These are phyloP conservation scores for Proterorhinus semilunaris DNA, from an alignment of 2,113 vertebrate species.

Conservation along the genomic window DNA sequence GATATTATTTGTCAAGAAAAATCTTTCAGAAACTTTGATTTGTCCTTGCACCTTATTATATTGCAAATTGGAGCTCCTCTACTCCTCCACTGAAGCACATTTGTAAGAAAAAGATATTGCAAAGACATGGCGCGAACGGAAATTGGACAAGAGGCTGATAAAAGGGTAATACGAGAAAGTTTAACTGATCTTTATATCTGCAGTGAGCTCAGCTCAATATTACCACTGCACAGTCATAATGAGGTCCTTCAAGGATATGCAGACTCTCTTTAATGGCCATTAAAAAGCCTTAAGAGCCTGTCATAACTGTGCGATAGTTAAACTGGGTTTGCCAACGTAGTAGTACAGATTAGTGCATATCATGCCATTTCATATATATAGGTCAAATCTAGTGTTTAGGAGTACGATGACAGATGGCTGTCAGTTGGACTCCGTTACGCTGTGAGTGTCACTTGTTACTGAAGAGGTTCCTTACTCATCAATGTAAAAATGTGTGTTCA, in stretches of 20 bases:
- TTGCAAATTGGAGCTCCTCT: background rate
- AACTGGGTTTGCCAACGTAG: background rate
- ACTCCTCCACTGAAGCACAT: background rate
- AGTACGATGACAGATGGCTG: background rate
- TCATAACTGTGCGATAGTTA: background rate
- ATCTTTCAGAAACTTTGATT: background rate
- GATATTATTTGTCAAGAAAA: background rate
- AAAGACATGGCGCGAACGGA: background rate
- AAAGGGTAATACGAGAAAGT: background rate
- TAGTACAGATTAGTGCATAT: background rate
- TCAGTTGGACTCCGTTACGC: background rate
- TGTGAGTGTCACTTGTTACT: background rate
- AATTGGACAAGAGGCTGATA: background rate
- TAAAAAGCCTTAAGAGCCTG: background rate
- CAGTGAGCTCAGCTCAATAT: background rate
- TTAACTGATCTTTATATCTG: background rate
- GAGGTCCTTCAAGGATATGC: conserved; percentile 7
- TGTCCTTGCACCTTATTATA: background rate
- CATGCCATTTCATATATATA: conserved; percentile 2
- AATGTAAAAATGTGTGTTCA: background rate
- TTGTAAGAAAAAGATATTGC: conserved; percentile 7
- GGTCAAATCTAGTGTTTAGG: background rate
- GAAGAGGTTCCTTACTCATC: conserved; percentile 3
- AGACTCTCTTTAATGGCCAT: background rate
- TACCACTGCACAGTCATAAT: background rate